Evolutionary conservation across 2,113 vertebrate species (phyloP).

Genomic region (Hirundichthys speculiger): DNA sequence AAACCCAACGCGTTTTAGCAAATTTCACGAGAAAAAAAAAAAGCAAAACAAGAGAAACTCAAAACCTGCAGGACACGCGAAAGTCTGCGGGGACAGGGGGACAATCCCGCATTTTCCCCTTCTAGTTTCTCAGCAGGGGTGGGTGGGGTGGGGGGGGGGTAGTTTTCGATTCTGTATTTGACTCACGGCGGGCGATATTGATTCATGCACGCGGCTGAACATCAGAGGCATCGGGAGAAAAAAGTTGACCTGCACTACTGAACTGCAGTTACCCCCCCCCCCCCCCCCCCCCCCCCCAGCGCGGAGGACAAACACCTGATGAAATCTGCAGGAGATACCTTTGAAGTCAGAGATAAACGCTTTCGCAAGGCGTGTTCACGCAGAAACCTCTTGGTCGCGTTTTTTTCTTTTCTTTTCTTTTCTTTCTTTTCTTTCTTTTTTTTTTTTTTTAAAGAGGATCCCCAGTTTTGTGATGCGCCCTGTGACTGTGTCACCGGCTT

Average conservation of each 20-base stretch:
- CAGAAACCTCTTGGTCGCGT: no score
- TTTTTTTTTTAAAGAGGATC: no score
- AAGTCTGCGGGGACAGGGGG: slow-evolving; percentile 2
- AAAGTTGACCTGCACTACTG: slow-evolving; percentile 33
- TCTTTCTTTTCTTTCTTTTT: no score
- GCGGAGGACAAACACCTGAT: slow-evolving; percentile 57
- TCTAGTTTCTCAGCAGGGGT: slow-evolving; percentile 15
- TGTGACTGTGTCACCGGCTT: no score
- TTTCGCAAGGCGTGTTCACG: slow-evolving; percentile 6
- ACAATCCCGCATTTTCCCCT: slow-evolving; percentile 39
- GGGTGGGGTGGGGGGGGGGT: not conserved
- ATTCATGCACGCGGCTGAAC: slow-evolving; percentile 37
- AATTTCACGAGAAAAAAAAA: no score
- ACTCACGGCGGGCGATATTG: slow-evolving; percentile 38
- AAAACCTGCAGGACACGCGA: not conserved
- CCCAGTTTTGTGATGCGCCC: no score
- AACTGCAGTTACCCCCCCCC: slow-evolving; percentile 11
- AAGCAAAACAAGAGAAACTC: not conserved
- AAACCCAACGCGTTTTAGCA: not conserved
- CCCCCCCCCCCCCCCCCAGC: not conserved
- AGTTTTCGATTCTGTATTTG: slow-evolving; percentile 28
- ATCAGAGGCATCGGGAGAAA: slow-evolving; percentile 24
- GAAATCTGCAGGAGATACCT: slow-evolving; percentile 43
- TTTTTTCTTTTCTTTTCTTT: no score
- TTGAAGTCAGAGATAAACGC: slow-evolving; percentile 59